Percentiles rank a stretch among this genome's conserved stretches.
phyloP scores from a whole-genome alignment of 2,113 vertebrate species.

The Octodon degus region DNA sequence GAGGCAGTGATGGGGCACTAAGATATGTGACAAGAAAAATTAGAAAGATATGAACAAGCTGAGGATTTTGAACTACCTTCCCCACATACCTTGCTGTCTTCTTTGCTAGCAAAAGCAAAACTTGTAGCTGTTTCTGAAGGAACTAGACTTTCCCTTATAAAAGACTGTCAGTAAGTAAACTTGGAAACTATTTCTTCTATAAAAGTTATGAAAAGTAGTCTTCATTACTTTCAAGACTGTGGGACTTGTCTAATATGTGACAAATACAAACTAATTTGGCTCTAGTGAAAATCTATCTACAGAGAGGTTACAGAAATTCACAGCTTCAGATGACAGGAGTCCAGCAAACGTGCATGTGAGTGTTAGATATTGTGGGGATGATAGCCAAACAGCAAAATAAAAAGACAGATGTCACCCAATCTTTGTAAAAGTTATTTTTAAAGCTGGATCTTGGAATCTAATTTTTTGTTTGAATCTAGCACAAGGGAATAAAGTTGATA shows the following conservation, averaged over 20 bases:
- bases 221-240: neutral
- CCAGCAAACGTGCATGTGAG: neutral
- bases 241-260: neutral
- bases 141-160: neutral
- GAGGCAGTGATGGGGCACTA: neutral
- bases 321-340: neutral
- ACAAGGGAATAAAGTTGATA: neutral
- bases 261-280: neutral
- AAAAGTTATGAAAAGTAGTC: neutral
- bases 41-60: neutral
- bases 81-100: neutral
- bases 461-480: neutral
- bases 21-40: accelerated
- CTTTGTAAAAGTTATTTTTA: neutral
- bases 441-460: neutral
- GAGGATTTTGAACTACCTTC: neutral
- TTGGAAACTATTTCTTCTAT: neutral
- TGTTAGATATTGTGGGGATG: neutral
- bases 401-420: neutral
- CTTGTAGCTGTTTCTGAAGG: neutral
- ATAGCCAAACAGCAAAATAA: neutral
- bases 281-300: neutral
- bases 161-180: neutral
- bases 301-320: neutral
- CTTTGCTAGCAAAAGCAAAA: neutral